Percentiles rank a stretch among this genome's conserved stretches.
Evolutionary conservation across 2,113 vertebrate species (phyloP).

Genomic region (Coracopsis vasa): DNA sequence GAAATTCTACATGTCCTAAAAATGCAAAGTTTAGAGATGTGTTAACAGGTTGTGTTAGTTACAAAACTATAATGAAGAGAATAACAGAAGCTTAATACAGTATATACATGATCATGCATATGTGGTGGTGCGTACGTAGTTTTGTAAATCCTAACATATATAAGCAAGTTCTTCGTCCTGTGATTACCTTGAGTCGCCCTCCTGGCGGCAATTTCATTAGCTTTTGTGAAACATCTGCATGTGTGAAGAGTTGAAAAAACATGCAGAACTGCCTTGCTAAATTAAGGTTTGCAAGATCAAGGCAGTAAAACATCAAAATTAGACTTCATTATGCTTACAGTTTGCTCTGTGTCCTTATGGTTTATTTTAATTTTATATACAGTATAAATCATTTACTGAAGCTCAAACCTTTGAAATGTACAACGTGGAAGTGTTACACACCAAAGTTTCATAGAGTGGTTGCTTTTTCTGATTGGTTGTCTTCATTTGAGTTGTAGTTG

Average conservation of each 20-base stretch:
- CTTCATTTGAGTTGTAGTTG: background rate
- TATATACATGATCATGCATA: accelerated
- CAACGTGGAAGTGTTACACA: background rate
- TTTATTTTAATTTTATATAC: background rate
- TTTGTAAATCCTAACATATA: background rate
- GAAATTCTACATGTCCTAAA: background rate
- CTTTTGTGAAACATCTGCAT: background rate
- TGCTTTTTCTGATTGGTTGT: background rate
- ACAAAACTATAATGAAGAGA: background rate
- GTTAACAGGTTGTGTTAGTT: background rate
- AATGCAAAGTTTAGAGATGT: background rate
- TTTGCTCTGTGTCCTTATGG: background rate
- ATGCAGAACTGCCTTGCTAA: background rate
- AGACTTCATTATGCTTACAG: background rate
- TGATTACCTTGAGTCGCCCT: background rate
- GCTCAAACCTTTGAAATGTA: background rate
- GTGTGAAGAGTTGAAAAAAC: background rate
- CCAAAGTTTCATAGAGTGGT: background rate
- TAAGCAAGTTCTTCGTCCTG: background rate
- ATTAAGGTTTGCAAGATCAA: background rate
- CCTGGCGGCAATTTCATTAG: background rate
- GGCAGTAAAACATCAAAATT: background rate
- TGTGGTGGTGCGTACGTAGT: background rate
- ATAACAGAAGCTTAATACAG: background rate
- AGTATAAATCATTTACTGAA: background rate